Evolutionary conservation across 2,888 invertebrate genomes (phyloP).

Genomic region (Microctonus aethiopoides): DNA sequence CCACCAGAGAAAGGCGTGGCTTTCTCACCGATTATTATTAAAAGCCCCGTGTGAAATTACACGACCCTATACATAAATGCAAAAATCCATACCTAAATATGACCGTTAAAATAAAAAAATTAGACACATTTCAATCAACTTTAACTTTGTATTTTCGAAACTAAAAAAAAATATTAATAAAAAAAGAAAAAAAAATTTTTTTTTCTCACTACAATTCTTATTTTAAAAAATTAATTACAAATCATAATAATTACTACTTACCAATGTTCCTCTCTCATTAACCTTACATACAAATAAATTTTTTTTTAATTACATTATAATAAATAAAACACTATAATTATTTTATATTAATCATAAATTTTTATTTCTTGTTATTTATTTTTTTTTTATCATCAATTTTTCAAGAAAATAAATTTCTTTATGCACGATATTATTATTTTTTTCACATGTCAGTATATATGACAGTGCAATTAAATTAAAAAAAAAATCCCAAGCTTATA

Average conservation of each 20-base stretch:
- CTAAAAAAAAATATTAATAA: not conserved
- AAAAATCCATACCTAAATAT: not conserved
- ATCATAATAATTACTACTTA: too few species aligned
- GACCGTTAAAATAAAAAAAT: not conserved
- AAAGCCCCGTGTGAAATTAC: not conserved
- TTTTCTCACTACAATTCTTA: not conserved
- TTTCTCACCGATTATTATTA: slow-evolving; percentile 33
- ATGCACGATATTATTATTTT: not conserved
- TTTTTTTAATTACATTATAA: too few species aligned
- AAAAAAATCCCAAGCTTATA: too few species aligned
- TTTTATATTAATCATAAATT: too few species aligned
- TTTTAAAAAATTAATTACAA: not conserved
- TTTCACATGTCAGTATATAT: slow-evolving; percentile 2
- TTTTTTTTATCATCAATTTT: too few species aligned
- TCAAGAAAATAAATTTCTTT: too few species aligned
- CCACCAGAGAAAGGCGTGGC: slow-evolving; percentile 39
- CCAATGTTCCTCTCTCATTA: too few species aligned
- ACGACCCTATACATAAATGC: slow-evolving; percentile 1
- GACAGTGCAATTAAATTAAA: slow-evolving; percentile 55
- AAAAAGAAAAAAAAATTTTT: too few species aligned
- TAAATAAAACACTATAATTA: too few species aligned
- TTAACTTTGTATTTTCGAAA: not conserved
- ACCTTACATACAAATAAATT: too few species aligned
- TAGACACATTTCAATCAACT: not conserved
- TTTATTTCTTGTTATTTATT: too few species aligned